phyloP scores from a whole-genome alignment of 2,797 vertebrate genomes.

The Sylvilagus floridanus region DNA sequence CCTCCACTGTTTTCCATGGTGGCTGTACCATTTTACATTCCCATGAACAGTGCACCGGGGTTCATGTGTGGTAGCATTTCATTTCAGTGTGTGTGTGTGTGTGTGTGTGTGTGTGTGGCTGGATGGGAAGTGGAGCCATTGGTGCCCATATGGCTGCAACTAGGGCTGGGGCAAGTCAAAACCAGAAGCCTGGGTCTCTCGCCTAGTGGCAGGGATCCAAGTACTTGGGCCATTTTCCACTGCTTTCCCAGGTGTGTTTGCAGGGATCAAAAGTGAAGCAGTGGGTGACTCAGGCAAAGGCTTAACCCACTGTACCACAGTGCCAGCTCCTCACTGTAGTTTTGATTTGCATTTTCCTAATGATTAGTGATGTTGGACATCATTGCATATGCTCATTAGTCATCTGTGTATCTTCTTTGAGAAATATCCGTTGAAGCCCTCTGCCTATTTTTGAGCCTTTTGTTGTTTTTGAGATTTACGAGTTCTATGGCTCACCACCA shows the following conservation, averaged over 20 bases:
- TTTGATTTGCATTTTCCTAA: background rate
- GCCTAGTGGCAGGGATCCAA: no score
- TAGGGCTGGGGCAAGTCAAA: no score
- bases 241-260: no score
- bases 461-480: background rate
- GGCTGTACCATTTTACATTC: background rate
- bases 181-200: no score
- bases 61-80: background rate
- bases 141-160: no score
- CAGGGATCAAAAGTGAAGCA: no score
- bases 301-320: no score
- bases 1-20: background rate
- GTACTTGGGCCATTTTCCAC: no score
- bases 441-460: background rate
- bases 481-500: background rate
- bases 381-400: background rate
- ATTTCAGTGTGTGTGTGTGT: no score
- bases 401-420: background rate
- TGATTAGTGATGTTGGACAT: background rate
- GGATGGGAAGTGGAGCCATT: no score
- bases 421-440: background rate
- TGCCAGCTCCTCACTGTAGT: background rate
- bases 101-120: no score
- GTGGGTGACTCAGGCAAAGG: no score
- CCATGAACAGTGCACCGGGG: background rate